Conservation (phyloP, 2,113 vertebrate genomes). For the Sialia sialis region DNA sequence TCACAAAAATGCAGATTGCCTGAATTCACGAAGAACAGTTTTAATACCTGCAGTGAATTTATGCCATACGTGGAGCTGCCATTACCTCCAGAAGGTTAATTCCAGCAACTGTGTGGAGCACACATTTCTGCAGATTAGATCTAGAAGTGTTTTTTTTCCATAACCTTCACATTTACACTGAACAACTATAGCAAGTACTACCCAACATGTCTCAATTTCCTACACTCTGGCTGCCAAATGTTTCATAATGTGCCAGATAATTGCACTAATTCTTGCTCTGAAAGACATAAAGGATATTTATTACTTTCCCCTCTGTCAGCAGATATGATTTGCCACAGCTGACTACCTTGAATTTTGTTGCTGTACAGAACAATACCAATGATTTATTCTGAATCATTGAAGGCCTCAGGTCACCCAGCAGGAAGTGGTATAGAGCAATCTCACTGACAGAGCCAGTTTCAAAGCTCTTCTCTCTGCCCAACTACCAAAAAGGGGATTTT, state of each 20-base stretch:
- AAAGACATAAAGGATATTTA: background rate
- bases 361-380: background rate
- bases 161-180: background rate
- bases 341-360: background rate
- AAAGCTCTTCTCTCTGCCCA: background rate
- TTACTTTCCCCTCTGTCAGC: background rate
- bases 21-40: background rate
- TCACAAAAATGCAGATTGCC: background rate
- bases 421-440: background rate
- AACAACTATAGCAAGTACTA: background rate
- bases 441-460: background rate
- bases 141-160: background rate
- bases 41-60: background rate
- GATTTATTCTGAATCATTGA: background rate
- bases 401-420: background rate
- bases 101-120: background rate
- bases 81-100: background rate
- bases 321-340: background rate
- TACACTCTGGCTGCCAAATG: background rate
- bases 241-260: background rate
- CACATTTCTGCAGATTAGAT: background rate
- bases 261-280: background rate
- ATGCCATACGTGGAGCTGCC: background rate
- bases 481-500: background rate
- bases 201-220: background rate